These are phyloP conservation scores for Philopedon plagiatum DNA, from an alignment of 2,888 invertebrate genomes.

Conservation along the genomic window DNA sequence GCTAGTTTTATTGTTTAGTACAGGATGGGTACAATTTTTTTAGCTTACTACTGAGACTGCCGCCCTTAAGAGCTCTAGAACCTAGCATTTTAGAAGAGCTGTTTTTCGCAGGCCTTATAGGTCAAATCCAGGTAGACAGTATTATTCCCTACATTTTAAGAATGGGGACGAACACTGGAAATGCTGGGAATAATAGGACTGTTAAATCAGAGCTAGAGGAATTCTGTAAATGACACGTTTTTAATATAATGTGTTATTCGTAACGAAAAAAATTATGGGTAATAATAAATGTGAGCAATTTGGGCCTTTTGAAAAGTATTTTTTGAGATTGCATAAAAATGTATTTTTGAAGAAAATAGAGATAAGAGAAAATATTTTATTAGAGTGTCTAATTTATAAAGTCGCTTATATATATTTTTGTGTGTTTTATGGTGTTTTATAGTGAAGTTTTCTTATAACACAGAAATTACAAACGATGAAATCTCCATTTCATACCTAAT, in stretches of 20 bases:
- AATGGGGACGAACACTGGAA: conserved; percentile 62
- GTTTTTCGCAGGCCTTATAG: conserved; percentile 92
- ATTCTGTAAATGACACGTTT: conserved; percentile 58
- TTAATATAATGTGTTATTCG: not conserved
- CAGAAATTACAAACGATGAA: too few species aligned
- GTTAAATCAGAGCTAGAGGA: conserved; percentile 66
- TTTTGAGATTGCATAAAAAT: conserved; percentile 45
- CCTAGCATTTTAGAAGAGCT: conserved; percentile 88
- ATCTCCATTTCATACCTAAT: too few species aligned
- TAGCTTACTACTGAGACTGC: conserved; percentile 79
- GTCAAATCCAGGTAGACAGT: conserved; percentile 94
- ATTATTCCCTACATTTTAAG: conserved; percentile 94
- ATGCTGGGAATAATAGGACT: conserved; percentile 59
- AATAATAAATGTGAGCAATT: conserved; percentile 8
- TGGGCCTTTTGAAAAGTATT: conserved; percentile 21
- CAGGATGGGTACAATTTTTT: too few species aligned
- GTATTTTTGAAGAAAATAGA: conserved; percentile 18
- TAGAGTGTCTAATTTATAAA: conserved; percentile 11
- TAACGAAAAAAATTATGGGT: not conserved
- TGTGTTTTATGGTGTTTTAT: conserved; percentile 1
- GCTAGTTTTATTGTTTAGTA: too few species aligned
- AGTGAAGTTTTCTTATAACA: not conserved
- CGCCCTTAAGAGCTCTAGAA: conserved; percentile 80
- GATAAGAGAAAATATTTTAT: conserved; percentile 1
- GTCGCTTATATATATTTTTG: conserved; percentile 1